Percentiles rank a stretch among this genome's conserved stretches.
Evolutionary conservation across 1,140 invertebrate species (phyloP).

Genomic region (Apis laboriosa): DNA sequence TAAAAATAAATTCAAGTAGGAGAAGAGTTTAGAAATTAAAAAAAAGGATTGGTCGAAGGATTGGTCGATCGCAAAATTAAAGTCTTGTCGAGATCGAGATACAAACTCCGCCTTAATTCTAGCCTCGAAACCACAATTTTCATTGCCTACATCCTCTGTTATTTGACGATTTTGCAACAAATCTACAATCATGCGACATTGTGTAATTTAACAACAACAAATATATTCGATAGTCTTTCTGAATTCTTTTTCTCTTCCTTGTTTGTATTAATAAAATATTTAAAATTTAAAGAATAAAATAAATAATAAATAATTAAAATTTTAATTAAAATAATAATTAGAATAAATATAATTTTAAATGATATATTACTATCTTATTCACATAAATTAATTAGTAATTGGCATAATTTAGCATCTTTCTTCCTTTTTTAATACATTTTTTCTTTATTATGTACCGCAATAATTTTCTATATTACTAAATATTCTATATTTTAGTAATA

Average conservation of each 20-base stretch:
- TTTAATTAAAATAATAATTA: too few relatives aligned
- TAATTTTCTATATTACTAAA: too few relatives aligned
- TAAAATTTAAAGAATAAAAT: not conserved
- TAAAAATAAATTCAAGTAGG: not conserved
- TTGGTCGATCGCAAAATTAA: conserved; percentile 47
- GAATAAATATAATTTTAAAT: too few relatives aligned
- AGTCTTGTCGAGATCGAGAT: conserved; percentile 22
- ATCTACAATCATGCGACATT: conserved; percentile 43
- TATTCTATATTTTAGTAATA: too few relatives aligned
- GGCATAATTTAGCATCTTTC: too few relatives aligned
- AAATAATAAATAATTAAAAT: not conserved
- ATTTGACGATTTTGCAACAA: conserved; percentile 56
- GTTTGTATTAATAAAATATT: not conserved
- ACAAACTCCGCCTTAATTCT: conserved; percentile 46
- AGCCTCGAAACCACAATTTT: conserved; percentile 47
- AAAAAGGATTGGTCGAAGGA: conserved; percentile 3
- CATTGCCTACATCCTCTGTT: conserved; percentile 41
- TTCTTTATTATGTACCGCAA: too few relatives aligned
- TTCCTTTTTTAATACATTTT: too few relatives aligned
- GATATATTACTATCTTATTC: too few relatives aligned
- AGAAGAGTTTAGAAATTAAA: not conserved
- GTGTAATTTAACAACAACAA: conserved; percentile 46
- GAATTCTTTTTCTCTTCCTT: not conserved
- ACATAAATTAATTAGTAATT: too few relatives aligned
- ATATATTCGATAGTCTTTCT: not conserved